Conservation (phyloP, 2,797 vertebrate species). For the Tapirus indicus region DNA sequence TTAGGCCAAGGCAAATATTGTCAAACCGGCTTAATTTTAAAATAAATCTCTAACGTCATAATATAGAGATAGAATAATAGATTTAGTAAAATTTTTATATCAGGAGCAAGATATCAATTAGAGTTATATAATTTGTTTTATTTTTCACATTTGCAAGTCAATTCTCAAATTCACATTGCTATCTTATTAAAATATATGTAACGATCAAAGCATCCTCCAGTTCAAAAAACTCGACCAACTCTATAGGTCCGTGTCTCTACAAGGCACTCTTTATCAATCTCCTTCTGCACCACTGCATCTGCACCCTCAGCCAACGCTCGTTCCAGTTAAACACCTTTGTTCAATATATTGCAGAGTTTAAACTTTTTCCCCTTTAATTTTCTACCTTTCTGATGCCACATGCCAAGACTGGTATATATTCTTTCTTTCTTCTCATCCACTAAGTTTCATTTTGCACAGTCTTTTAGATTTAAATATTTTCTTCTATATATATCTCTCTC, state of each 20-base stretch:
- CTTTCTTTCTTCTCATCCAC: not conserved
- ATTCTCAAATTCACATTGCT: not conserved
- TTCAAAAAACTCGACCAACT: not conserved
- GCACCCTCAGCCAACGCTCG: not conserved
- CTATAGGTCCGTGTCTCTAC: not conserved
- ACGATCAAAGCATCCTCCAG: not conserved
- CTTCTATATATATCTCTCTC: not conserved
- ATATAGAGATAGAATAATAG: not conserved
- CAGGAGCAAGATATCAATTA: not conserved
- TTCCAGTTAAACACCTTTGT: not conserved
- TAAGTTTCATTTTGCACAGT: not conserved
- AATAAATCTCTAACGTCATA: not conserved
- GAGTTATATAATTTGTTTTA: not conserved
- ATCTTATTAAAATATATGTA: not conserved
- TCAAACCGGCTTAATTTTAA: not conserved
- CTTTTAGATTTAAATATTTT: constrained; percentile 33
- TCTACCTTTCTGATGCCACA: not conserved
- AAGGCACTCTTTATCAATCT: not conserved
- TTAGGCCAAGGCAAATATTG: not conserved
- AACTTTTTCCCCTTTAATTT: not conserved
- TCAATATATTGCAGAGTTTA: not conserved
- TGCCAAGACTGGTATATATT: not conserved
- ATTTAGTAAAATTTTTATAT: not conserved
- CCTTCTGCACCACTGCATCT: not conserved
- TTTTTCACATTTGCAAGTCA: constrained; percentile 15